Conservation (phyloP, 1,140 invertebrate species). For the Stratiolaelaps scimitus region DNA sequence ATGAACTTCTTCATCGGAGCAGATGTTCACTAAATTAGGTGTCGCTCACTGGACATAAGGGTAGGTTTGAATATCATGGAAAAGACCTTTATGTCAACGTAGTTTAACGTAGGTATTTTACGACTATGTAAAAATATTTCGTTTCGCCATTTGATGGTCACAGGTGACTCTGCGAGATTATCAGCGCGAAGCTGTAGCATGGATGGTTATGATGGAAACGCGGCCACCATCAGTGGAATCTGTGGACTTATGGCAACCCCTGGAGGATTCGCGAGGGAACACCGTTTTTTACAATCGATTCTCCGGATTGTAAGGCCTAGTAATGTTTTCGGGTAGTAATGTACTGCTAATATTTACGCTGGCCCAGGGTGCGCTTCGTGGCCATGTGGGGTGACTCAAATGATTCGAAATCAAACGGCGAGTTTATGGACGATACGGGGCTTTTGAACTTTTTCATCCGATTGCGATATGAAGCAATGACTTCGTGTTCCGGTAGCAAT, state of each 20-base stretch:
- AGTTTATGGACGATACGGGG: no score
- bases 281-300: slow-evolving; percentile 48
- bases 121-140: slow-evolving; percentile 33
- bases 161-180: slow-evolving; percentile 27
- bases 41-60: no score
- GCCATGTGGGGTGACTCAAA: no score
- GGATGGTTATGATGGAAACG: slow-evolving; percentile 31
- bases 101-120: no score
- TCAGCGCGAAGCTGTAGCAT: slow-evolving; percentile 30
- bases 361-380: neutral
- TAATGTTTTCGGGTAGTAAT: slow-evolving; percentile 31
- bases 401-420: no score
- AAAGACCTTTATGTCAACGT: no score
- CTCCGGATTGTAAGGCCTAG: slow-evolving; percentile 41
- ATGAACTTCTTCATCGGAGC: no score
- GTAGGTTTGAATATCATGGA: slow-evolving; percentile 37
- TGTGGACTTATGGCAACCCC: slow-evolving; percentile 40
- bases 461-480: slow-evolving; percentile 7
- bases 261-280: slow-evolving; percentile 40
- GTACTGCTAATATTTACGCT: neutral
- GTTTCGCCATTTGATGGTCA: slow-evolving; percentile 30
- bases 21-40: no score
- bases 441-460: no score
- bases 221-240: slow-evolving; percentile 33
- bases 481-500: neutral